A percentile compares a stretch with the other conserved stretches of the same genome.
These are phyloP conservation scores for Corythornis leucogaster DNA, from an alignment of 2,797 vertebrate species.

Conservation along the genomic window DNA sequence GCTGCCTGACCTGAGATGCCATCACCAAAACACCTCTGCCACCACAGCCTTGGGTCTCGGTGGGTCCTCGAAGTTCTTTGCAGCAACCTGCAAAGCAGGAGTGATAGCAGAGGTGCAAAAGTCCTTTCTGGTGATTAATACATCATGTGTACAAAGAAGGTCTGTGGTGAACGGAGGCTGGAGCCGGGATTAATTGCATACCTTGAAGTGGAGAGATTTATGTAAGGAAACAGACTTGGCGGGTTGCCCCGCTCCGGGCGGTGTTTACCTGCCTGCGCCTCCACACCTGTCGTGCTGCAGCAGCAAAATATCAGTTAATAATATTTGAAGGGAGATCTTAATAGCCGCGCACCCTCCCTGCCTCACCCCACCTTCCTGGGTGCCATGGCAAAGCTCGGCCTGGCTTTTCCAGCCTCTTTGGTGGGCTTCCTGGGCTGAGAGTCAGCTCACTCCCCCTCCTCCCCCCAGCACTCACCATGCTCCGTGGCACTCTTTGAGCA, in stretches of 20 bases:
- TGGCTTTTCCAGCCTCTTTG: background rate
- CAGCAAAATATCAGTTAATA: slow-evolving; percentile 61
- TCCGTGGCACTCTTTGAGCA: rapidly evolving
- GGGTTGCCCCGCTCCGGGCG: slow-evolving; percentile 6
- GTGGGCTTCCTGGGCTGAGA: background rate
- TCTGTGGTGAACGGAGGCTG: slow-evolving; percentile 61
- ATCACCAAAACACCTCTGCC: background rate
- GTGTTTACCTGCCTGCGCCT: slow-evolving; percentile 58
- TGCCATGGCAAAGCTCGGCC: rapidly evolving
- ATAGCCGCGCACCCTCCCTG: background rate
- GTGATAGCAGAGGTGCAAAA: slow-evolving; percentile 61
- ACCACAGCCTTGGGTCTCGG: background rate
- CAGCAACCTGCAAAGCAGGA: background rate
- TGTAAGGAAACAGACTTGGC: slow-evolving; percentile 74
- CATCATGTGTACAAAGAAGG: slow-evolving; percentile 63
- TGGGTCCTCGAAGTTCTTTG: background rate
- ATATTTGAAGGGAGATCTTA: slow-evolving; percentile 44
- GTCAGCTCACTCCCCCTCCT: too few relatives aligned
- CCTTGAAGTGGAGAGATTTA: slow-evolving; percentile 75
- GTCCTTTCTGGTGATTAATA: slow-evolving; percentile 70
- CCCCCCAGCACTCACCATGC: background rate
- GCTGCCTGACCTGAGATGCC: background rate
- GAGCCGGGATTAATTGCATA: slow-evolving; percentile 73
- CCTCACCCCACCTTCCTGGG: background rate
- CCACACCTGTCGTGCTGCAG: slow-evolving; percentile 65